phyloP scores from a whole-genome alignment of 2,797 vertebrate genomes.

The Coregonus suidteri region DNA sequence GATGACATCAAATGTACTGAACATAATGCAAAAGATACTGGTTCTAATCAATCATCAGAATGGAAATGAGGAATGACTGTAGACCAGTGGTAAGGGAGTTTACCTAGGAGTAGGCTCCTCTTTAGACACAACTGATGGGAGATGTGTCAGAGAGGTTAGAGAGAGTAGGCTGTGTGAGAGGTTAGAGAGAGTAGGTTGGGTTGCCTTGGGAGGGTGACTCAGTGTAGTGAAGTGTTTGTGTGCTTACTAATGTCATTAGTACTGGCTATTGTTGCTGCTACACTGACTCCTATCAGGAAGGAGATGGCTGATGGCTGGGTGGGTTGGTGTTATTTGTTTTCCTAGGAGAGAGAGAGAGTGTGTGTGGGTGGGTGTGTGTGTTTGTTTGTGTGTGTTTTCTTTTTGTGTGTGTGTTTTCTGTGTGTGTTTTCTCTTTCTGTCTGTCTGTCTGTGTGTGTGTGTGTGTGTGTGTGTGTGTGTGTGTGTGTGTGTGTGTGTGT shows the following conservation, averaged over 20 bases:
- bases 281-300: not conserved
- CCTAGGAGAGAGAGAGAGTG: not conserved
- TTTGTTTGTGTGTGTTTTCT: not conserved
- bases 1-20: too few relatives aligned
- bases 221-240: not conserved
- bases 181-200: not conserved
- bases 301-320: not conserved
- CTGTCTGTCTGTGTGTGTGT: not conserved
- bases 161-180: not conserved
- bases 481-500: not conserved
- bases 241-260: not conserved
- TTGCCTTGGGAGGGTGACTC: not conserved
- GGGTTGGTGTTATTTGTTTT: not conserved
- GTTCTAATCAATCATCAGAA: too few relatives aligned
- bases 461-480: not conserved
- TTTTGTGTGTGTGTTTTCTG: conserved; percentile 12
- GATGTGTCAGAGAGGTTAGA: not conserved
- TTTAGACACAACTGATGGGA: too few relatives aligned
- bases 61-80: too few relatives aligned
- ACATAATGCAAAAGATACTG: too few relatives aligned
- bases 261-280: not conserved
- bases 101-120: too few relatives aligned
- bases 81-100: too few relatives aligned
- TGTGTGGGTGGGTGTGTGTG: not conserved
- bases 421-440: not conserved